Conservation (phyloP, 2,797 vertebrate genomes). For the Acanthiza pusilla region DNA sequence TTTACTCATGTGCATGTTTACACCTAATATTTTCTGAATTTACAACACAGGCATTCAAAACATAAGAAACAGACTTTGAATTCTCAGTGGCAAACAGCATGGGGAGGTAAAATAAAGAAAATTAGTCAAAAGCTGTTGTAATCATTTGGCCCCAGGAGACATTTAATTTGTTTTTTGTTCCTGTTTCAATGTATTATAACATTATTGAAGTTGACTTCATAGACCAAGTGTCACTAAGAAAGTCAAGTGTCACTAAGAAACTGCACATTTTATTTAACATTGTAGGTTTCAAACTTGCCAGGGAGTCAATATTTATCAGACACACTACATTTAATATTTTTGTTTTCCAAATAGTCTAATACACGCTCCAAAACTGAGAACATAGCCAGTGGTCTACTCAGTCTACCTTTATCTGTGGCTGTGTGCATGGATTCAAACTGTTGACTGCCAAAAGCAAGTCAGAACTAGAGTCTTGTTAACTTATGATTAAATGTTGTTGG, state of each 20-base stretch:
- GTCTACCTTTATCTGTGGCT: neutral
- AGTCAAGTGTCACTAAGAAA: slow-evolving; percentile 66
- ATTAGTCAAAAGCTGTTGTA: slow-evolving; percentile 58
- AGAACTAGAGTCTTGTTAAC: neutral
- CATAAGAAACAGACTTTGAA: neutral
- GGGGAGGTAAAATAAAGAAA: slow-evolving; percentile 46
- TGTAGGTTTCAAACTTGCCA: slow-evolving; percentile 39
- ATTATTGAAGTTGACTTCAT: slow-evolving; percentile 70
- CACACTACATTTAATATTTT: slow-evolving; percentile 45
- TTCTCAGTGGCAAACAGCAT: slow-evolving; percentile 28
- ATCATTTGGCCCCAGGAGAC: slow-evolving; percentile 44
- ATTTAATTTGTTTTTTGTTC: slow-evolving; percentile 62
- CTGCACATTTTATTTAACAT: slow-evolving; percentile 58
- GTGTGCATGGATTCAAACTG: neutral
- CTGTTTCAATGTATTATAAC: slow-evolving; percentile 57
- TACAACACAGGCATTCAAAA: neutral
- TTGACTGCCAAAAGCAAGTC: neutral
- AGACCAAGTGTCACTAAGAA: slow-evolving; percentile 39
- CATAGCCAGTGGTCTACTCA: neutral
- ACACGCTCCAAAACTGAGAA: slow-evolving; percentile 17
- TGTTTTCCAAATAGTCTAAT: slow-evolving; percentile 53
- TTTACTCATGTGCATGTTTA: neutral
- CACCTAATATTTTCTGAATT: slow-evolving; percentile 1
- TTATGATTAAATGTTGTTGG: neutral
- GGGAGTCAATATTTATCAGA: slow-evolving; percentile 67